phyloP scores from a whole-genome alignment of 2,888 invertebrate species.

The Ochlodes sylvanus region DNA sequence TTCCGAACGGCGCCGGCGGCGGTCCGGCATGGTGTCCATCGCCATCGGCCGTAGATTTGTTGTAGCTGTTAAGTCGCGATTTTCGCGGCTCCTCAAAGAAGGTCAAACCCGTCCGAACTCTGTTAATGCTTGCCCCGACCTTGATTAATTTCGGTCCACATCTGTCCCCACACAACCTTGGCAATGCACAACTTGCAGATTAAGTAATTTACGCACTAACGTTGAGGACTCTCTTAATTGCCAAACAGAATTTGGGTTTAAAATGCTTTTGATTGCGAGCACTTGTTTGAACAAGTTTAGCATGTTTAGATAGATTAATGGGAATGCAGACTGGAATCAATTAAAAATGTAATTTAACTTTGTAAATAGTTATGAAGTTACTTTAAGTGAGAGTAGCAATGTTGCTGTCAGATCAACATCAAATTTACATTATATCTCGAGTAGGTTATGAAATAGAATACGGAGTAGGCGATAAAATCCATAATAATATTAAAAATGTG shows the following conservation, averaged over 20 bases:
- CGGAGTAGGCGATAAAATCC: no score
- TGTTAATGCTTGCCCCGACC: conserved; percentile 63
- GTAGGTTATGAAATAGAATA: no score
- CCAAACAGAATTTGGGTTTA: conserved; percentile 28
- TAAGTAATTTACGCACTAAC: conserved; percentile 50
- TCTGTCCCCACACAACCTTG: conserved; percentile 48
- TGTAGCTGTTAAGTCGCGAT: conserved; percentile 26
- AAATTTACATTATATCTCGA: no score
- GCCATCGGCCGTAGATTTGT: no score
- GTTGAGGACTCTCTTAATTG: conserved; percentile 15
- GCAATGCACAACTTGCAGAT: conserved; percentile 44
- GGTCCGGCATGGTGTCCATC: no score
- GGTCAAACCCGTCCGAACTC: conserved; percentile 59
- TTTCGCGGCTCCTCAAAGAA: conserved; percentile 48
- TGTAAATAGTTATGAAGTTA: not conserved
- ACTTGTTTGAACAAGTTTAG: not conserved
- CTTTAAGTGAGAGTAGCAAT: no score
- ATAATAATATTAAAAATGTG: no score
- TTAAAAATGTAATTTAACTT: conserved; percentile 1
- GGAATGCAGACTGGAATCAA: not conserved
- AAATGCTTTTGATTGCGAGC: conserved; percentile 7
- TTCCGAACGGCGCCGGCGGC: no score
- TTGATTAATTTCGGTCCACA: conserved; percentile 69
- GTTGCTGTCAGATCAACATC: no score
- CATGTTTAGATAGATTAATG: not conserved